Base-by-base conservation (phyloP, 2,113 vertebrate genomes). In the Hymenochirus boettgeri region DNA sequence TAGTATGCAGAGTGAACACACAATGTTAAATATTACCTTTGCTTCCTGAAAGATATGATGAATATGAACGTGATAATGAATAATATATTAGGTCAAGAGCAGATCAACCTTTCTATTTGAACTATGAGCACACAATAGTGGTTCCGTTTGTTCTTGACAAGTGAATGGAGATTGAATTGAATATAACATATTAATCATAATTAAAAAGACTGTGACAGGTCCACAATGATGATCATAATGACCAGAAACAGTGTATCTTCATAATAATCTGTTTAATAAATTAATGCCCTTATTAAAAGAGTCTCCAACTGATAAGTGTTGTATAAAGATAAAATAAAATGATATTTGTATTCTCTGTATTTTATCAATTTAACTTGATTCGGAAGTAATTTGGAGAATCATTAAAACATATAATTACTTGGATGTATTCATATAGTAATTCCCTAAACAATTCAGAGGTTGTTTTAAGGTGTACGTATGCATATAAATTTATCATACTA, bases 111-210 rank as follows among this genome's bases (percentile, higher is more conserved):
- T 60, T 84, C 85, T 76, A 82, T 72, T 77, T 83, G 83, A 90
- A 87, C 83, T 85, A 82, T 86, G 84, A 79, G 81, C 79, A 75
- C 67, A 66, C 78, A 87, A 88, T 85, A 82, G 73, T 71, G 67
- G 75, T 82, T 88, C 79, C 74, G 83, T 89, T 90, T 88, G 76
- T 76, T 84, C 85, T 75, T 85, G 76, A 82, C 78, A 83, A 76
- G 77, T 83, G 88, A 87, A 82, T 85, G 78, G 74, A 86, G 79
- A 78, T 85, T 61, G 95, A 96, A 98, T 99, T 86, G 86, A 82
- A 84, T 86, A 97, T 97, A 90, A 92, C 88, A 71, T 85, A 99
- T 99, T 99, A 99, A 93, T 88, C 82, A 86, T 92, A 94, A 99
- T 99, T 96, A 95, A 83, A 87, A 81, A 77, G 85, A 82, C 83